Evolutionary conservation across 2,888 invertebrate species (phyloP).

Genomic region (Cryptus armator): DNA sequence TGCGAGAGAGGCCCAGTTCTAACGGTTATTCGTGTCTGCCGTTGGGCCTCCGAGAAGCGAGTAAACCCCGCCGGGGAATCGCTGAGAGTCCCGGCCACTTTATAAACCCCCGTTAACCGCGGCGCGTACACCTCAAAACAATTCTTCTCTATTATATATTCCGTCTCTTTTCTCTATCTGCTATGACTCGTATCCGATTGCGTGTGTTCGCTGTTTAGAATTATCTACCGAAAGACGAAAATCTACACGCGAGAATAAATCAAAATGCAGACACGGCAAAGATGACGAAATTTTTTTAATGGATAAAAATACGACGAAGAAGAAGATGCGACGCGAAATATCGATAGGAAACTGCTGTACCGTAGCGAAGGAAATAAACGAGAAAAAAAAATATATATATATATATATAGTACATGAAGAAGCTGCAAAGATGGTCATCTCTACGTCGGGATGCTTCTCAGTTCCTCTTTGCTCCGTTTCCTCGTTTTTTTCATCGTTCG

Average conservation of each 20-base stretch:
- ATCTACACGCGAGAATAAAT: not conserved
- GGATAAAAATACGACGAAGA: not conserved
- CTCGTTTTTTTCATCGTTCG: constrained; percentile 23
- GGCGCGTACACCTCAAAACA: constrained; percentile 30
- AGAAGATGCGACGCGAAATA: not conserved
- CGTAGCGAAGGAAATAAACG: not conserved
- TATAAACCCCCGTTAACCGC: constrained; percentile 58
- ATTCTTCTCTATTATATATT: constrained; percentile 35
- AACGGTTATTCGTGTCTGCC: constrained; percentile 58
- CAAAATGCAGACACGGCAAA: not conserved
- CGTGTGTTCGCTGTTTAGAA: not conserved
- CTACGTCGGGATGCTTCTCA: not conserved
- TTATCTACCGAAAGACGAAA: not conserved
- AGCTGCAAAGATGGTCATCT: not conserved
- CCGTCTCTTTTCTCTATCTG: not conserved
- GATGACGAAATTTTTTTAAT: not conserved
- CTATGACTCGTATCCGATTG: not conserved
- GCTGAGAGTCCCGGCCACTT: constrained; percentile 29
- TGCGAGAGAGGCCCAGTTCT: constrained; percentile 47
- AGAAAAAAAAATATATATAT: not conserved
- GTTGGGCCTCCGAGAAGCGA: constrained; percentile 50
- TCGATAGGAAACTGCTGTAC: not conserved
- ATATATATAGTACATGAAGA: not conserved
- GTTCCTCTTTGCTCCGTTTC: constrained; percentile 23
- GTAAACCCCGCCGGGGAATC: constrained; percentile 63